A percentile compares a stretch with the other conserved stretches of the same genome.
phyloP scores from a whole-genome alignment of 1,140 invertebrate genomes.

The Scaptodrosophila lebanonensis region DNA sequence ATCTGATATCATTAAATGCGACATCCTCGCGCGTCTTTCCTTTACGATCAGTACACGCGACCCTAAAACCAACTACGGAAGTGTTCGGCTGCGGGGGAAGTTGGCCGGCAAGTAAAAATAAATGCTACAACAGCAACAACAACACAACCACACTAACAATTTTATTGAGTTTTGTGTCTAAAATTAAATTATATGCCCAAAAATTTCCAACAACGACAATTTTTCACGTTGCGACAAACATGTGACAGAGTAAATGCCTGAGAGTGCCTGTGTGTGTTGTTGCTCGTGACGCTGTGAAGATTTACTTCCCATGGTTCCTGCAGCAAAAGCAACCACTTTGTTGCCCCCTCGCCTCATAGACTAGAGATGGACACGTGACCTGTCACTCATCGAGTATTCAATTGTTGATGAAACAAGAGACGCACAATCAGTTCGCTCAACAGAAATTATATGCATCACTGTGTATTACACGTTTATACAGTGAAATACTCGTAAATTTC shows the following conservation, averaged over 20 bases:
- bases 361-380: too few species aligned
- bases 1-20: conserved; percentile 65
- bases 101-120: conserved; percentile 43
- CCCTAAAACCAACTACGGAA: conserved; percentile 44
- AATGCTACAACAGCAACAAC: conserved; percentile 27
- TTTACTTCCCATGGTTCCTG: conserved; percentile 3
- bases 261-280: neutral
- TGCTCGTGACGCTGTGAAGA: conserved; percentile 22
- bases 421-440: too few species aligned
- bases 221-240: conserved; percentile 34
- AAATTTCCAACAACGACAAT: conserved; percentile 31
- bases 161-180: conserved; percentile 55
- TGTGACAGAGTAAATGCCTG: conserved; percentile 8
- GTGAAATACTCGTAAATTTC: too few species aligned
- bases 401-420: too few species aligned
- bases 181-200: conserved; percentile 56
- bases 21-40: conserved; percentile 44
- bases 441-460: too few species aligned
- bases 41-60: conserved; percentile 1
- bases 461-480: too few species aligned
- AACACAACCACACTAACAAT: conserved; percentile 12
- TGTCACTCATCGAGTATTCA: too few species aligned
- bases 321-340: conserved; percentile 41
- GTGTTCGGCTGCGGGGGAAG: conserved; percentile 36
- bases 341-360: conserved; percentile 4